Evolutionary conservation across 2,113 vertebrate genomes (phyloP), one percentile per base, ranked within the genome.

Genomic region (Spilogale gracilis): DNA sequence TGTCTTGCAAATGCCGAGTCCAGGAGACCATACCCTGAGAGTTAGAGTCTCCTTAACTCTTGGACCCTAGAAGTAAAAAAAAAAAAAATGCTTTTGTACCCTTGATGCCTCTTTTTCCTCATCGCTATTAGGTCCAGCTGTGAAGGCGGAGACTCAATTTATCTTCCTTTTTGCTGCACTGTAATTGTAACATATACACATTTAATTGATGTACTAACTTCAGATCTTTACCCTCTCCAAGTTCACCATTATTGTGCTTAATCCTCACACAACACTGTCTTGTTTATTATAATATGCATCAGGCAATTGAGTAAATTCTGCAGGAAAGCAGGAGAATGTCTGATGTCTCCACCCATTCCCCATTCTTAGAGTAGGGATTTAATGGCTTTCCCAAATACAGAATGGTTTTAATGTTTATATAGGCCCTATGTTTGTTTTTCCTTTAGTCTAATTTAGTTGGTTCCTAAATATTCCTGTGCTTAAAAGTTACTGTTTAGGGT

Each of bases 351-450:
- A 54, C 20, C 5, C n/a, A 20, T 54, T 45, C 13, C 3, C 5
- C 4, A 38, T 81, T 89, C 74, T 85, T 93, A 32, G 12, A 58
- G 45, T 38, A 81, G 17, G 38, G 17, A 88, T 43, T 60, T 58
- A 80, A 81, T 78, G 63, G 8, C 38, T 71, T 84, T 95, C 61
- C 32, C 74, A 80, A 93, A 23, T 38, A 52, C 11, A 50, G 12
- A 63, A 50, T 82, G 14, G 2, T 23, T 86, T 92, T 73, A 23
- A 80, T 69, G 21, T 92, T 63, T 61, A 38, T 23, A 27, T 27
- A 61, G 58, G 43, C 54, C 56, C 74, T 93, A 38, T 38, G 10
- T 84, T 74, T 92, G 63, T 76, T 93, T 96, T 96, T 65, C 67
- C 32, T 95, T 81, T 52, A 63, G n/a, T 81, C 48, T 86, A 74